phyloP scores from a whole-genome alignment of 1,140 invertebrate genomes.

The Ceratina japonica region DNA sequence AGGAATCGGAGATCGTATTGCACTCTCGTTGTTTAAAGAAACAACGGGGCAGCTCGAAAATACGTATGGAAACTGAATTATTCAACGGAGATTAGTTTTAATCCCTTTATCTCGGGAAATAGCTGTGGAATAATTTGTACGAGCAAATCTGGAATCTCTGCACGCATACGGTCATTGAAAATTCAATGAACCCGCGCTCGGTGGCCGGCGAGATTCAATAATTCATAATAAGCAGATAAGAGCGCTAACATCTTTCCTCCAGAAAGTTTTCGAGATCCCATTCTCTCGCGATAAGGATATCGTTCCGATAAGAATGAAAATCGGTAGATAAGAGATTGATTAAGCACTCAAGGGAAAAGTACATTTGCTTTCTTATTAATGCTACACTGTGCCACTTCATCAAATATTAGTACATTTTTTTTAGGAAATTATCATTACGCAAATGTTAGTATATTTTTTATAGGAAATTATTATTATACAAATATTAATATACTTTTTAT shows the following conservation, averaged over 20 bases:
- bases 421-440: too few relatives aligned
- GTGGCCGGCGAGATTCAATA: too few relatives aligned
- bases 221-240: background rate
- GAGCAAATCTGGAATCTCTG: too few relatives aligned
- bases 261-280: background rate
- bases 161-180: background rate
- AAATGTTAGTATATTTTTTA: background rate
- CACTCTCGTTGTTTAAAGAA: background rate
- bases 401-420: background rate
- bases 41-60: too few relatives aligned
- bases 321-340: conserved; percentile 2
- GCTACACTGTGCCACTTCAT: background rate
- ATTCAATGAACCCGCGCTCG: background rate
- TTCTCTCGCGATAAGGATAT: background rate
- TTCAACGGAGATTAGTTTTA: too few relatives aligned
- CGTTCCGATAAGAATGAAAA: background rate
- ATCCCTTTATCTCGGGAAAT: too few relatives aligned
- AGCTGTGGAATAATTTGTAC: too few relatives aligned
- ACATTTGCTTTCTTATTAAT: background rate
- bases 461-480: too few relatives aligned
- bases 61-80: too few relatives aligned
- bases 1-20: background rate
- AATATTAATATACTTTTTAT: background rate
- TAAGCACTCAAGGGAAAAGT: background rate
- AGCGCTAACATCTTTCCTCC: background rate